Evolutionary conservation across 2,888 invertebrate species (phyloP).

Genomic region (Drosophila antonietae): DNA sequence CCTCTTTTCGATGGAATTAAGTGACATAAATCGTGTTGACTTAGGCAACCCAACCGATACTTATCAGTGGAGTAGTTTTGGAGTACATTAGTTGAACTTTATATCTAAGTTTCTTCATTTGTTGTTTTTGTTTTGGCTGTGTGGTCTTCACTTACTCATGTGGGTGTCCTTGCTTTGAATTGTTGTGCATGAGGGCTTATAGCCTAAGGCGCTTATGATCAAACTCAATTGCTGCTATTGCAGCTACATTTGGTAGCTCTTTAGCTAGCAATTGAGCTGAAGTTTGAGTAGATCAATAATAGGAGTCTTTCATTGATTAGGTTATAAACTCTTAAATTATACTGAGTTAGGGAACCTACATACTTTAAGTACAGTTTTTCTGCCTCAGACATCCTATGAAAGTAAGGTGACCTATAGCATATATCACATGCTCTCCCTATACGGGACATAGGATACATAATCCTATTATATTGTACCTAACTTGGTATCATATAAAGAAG

Average conservation of each 20-base stretch:
- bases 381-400: too few relatives aligned
- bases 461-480: too few relatives aligned
- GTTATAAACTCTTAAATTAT: not conserved
- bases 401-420: too few relatives aligned
- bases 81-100: conserved; percentile 19
- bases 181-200: not conserved
- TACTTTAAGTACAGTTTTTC: not conserved
- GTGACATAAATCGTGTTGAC: conserved; percentile 67
- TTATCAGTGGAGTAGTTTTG: conserved; percentile 51
- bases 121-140: not conserved
- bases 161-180: conserved; percentile 10
- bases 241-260: not conserved
- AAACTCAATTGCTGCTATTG: conserved; percentile 1
- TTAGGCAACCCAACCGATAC: conserved; percentile 52
- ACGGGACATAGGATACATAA: not conserved
- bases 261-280: not conserved
- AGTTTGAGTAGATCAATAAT: not conserved
- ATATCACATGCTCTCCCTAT: not conserved
- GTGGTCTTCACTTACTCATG: conserved; percentile 19
- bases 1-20: conserved; percentile 60
- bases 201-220: conserved; percentile 35
- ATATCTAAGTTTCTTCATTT: not conserved
- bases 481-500: too few relatives aligned
- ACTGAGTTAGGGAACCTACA: not conserved
- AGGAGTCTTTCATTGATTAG: not conserved